These are phyloP conservation scores for Erpornis zantholeuca DNA, from an alignment of 2,113 vertebrate species.

Conservation along the genomic window DNA sequence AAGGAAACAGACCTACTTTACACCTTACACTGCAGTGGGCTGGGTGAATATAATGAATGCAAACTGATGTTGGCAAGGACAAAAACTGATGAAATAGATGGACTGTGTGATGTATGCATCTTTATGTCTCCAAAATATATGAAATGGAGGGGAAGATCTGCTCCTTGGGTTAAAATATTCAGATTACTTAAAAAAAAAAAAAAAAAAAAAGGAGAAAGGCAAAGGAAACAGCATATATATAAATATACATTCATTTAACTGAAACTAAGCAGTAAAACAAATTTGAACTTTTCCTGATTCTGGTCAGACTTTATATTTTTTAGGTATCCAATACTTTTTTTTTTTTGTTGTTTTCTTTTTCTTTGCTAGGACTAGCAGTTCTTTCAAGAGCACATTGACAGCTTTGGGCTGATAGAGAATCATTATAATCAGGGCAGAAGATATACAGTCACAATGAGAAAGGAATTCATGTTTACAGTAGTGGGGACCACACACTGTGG, in stretches of 20 bases:
- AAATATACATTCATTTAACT: not conserved
- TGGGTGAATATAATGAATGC: not conserved
- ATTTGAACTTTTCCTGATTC: not conserved
- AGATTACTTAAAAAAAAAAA: not conserved
- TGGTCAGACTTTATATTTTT: not conserved
- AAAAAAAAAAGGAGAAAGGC: not conserved
- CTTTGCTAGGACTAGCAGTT: not conserved
- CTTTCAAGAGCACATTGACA: constrained; percentile 67
- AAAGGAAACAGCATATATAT: not conserved
- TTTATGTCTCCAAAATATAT: not conserved
- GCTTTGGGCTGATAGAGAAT: constrained; percentile 70
- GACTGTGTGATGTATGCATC: not conserved
- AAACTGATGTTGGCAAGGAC: not conserved
- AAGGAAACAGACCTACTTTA: not conserved
- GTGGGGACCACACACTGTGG: constrained; percentile 71
- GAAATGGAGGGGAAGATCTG: not conserved
- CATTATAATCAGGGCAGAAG: constrained; percentile 73
- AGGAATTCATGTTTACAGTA: constrained; percentile 73
- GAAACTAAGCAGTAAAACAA: not conserved
- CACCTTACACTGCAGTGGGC: not conserved
- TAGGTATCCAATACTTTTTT: not conserved
- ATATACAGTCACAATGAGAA: constrained; percentile 70
- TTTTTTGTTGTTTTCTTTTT: not conserved
- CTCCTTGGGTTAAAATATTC: not conserved
- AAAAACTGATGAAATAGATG: not conserved